phyloP scores from a whole-genome alignment of 1,140 invertebrate genomes.

The Dolichoris vasculosae region DNA sequence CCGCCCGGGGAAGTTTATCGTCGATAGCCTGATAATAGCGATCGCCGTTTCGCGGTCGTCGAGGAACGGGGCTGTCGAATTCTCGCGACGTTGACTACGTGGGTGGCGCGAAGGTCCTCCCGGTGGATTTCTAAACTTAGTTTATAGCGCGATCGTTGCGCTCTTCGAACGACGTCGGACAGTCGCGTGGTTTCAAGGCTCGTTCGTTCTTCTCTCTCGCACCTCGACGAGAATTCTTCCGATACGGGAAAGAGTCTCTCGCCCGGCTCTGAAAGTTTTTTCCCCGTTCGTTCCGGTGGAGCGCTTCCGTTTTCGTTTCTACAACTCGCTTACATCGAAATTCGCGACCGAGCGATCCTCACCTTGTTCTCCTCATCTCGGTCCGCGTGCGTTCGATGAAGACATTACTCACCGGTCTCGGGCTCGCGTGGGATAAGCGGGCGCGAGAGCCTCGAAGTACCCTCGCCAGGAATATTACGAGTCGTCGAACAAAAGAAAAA shows the following conservation, averaged over 20 bases:
- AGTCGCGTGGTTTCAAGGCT: not conserved
- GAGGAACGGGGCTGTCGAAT: not conserved
- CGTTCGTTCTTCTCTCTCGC: too few relatives aligned
- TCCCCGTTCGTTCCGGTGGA: too few relatives aligned
- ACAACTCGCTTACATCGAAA: not conserved
- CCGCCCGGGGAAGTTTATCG: too few relatives aligned
- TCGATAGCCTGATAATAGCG: constrained; percentile 13
- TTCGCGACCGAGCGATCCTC: not conserved
- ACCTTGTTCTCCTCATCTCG: not conserved
- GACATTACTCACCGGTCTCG: not conserved
- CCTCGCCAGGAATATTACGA: not conserved
- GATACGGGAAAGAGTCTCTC: too few relatives aligned
- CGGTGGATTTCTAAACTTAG: constrained; percentile 8
- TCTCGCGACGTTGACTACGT: not conserved
- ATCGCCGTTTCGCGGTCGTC: too few relatives aligned
- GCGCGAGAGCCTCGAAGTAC: not conserved
- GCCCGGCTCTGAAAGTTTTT: too few relatives aligned
- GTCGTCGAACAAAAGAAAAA: not conserved
- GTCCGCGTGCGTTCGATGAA: not conserved
- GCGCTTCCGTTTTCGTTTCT: not conserved
- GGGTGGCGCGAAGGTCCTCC: not conserved
- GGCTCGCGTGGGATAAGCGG: not conserved
- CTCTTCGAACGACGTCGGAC: not conserved
- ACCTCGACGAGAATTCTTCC: too few relatives aligned
- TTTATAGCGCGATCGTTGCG: constrained; percentile 2